Evolutionary conservation across 30 jellyfish, hydroid and myxozoan genomes (phyloP), one percentile per base, ranked within the genome.

Genomic region (Pelagia noctiluca): DNA sequence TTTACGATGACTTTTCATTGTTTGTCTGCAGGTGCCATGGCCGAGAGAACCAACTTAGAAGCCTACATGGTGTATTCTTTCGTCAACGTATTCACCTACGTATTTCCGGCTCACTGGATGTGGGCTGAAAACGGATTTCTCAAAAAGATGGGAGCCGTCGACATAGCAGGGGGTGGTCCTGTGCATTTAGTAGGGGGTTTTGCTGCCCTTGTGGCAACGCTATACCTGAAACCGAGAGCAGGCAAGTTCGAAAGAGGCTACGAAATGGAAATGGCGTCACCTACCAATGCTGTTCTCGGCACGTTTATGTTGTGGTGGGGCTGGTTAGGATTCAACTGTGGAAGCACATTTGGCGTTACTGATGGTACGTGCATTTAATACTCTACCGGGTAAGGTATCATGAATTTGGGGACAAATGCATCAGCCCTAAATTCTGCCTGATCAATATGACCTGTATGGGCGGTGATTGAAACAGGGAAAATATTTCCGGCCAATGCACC

Each of bases 301-400:
- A 84, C 96, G 33, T 91, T 91, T 53, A 91, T 91, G 98, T 78
- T 91, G 66, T 91, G 98, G 98, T 91, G 98, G 98, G 98, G 98
- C 25, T 91, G 98, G 98, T 95, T 91, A 1, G 98, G 98, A 5
- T 91, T 91, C 74, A 91, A 91, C 68, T 91, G 98, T 52, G 98
- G 98, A 29, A 83, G 96, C 57, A 91, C 98, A 4, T 91, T 91
- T 79, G 98, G 98, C 0, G 87, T 91, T 5, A 91, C 96, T 52
- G 96, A 95, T 32, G 90, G 98, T 91, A 71, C 35, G 88, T 76
- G 26, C n/a, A 1, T 29, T 24, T n/a, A 0, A 24, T 37, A 57
- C 10, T 57, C 21, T 21, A 11, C 71, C 7, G 26, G 11, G 4
- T n/a, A n/a, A n/a, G n/a, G n/a, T n/a, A n/a, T n/a, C n/a, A n/a